Base-by-base conservation (phyloP, 2,797 vertebrate genomes). In the Mormyrus hasselquistii region DNA sequence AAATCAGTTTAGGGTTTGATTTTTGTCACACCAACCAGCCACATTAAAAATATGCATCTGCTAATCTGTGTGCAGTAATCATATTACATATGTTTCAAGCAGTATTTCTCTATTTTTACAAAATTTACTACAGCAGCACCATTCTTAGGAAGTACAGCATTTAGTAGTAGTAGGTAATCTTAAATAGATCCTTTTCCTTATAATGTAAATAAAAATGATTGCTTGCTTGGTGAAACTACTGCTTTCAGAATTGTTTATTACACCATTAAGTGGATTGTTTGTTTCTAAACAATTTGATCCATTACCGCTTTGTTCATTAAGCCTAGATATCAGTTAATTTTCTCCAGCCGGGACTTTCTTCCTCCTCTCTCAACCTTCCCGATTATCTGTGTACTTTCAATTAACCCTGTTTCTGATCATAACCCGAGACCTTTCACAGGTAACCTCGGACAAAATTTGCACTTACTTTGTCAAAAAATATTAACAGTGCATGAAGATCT, bases 201-300 rank as follows among this genome's bases (percentile, higher is more conserved):
- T 69, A 69, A 69, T 69, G 25, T 69, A 34, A 69, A 34, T 69
- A 69, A 69, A 34, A 69, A 34, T 34, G 10, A 34, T 34, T 29
- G 73, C 73, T 79, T 79, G 73, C 73, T 79, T 79, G 73, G 73
- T 44, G 38, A 79, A 79, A 79, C 73, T 79, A 44, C 16, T 79
- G 73, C 38, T 44, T 44, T 44, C 73, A 41, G 16, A 79, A 41
- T 19, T 41, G 38, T 41, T 79, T 16, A 44, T 41, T 44, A 44
- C 73, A 44, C 7, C 38, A 44, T 69, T 25, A 44, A 44, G 6
- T 79, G 38, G 34, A 41, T 44, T 79, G 16, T 44, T n/a, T 19
- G 73, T 79, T 44, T 38, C 16, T 41, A 9, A 41, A 44, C 16
- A 44, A 4, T 5, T 44, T 16, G 2, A 79, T 79, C 16, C 2